Percentiles rank a stretch among this genome's conserved stretches.
Conservation (phyloP, 1,140 invertebrate species). For the Meloidogyne chitwoodi region DNA sequence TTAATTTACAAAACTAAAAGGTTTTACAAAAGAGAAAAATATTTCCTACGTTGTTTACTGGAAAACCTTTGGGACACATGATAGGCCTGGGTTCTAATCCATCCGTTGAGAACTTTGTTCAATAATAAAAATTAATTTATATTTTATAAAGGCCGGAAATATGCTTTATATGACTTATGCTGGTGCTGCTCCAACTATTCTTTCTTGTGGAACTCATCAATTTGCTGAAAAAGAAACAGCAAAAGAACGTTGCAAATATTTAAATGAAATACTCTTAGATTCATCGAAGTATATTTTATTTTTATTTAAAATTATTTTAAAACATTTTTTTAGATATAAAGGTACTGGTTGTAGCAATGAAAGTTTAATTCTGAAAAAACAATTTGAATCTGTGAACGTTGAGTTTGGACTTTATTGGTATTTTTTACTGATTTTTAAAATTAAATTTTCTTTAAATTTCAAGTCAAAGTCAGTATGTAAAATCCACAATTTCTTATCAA, state of each 20-base stretch:
- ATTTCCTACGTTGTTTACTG: too few species aligned
- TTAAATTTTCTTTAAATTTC: neutral
- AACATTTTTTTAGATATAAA: neutral
- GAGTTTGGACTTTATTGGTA: conserved; percentile 12
- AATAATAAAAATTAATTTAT: neutral
- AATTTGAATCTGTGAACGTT: neutral
- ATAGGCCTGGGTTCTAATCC: too few species aligned
- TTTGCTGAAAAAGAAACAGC: neutral
- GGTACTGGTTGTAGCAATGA: conserved; percentile 2
- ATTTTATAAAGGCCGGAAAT: conserved; percentile 14
- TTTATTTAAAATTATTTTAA: conserved; percentile 10
- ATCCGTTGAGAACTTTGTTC: too few species aligned
- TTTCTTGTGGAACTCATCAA: conserved; percentile 19
- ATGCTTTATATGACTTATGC: conserved; percentile 35
- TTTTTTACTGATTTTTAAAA: neutral
- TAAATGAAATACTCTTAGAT: neutral
- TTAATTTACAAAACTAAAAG: too few species aligned
- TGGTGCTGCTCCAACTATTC: conserved; percentile 30
- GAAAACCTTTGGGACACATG: too few species aligned
- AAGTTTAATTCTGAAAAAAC: neutral
- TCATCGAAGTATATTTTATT: conserved; percentile 17
- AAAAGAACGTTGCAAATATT: conserved; percentile 26
- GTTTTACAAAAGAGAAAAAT: too few species aligned
- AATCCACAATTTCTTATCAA: conserved; percentile 5
- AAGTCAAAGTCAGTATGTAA: neutral